Base-by-base conservation (phyloP, 1,140 invertebrate species). In the Conus betulinus region DNA sequence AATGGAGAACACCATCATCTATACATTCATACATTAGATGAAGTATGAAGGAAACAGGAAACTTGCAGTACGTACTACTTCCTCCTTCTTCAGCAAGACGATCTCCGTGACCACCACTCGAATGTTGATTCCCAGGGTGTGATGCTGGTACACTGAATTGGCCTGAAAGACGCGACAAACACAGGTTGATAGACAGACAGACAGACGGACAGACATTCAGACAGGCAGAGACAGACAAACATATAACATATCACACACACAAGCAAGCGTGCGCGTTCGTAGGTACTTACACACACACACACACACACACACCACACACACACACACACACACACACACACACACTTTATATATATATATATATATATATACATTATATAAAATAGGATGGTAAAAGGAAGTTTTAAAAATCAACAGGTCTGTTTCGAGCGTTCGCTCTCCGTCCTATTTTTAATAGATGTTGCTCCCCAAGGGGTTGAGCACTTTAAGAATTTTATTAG, bases 111-210 rank as follows among this genome's bases (percentile, higher is more conserved):
- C 92, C 13, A 95, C 92, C 17, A 95, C 92, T 89, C 93, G 91
- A 67, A 95, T 94, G 25, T 93, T 90, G 8, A 91, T 83, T 11
- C 91, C 93, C 0, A 95, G 87, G 25, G 91, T 92, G 15, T 89
- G 85, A 81, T 95, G 92, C 89, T 94, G 93, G 76, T 94, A 95
- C 1, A 94, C 90, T 4, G 88, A 89, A 84, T 94, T 93, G 8
- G 93, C 93, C 94, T 95, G 90, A 17, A 91, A 87, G 63, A 0
- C 23, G 55, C 11, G 11, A 60, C 57, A 60, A 8, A 60, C 57
- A 60, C 1, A 60, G 8, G 15, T 15, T 17, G 25, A 83, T n/a
- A n/a, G n/a, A 85, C 39, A 55, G 13, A 55, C 13, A 85, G 52
- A 88, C 82, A 85, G 39, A 71, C 76, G 60, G 52, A 84, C 57